phyloP scores from a whole-genome alignment of 37 sponge, comb jelly and placozoan species.

The Halichondria panicea region DNA sequence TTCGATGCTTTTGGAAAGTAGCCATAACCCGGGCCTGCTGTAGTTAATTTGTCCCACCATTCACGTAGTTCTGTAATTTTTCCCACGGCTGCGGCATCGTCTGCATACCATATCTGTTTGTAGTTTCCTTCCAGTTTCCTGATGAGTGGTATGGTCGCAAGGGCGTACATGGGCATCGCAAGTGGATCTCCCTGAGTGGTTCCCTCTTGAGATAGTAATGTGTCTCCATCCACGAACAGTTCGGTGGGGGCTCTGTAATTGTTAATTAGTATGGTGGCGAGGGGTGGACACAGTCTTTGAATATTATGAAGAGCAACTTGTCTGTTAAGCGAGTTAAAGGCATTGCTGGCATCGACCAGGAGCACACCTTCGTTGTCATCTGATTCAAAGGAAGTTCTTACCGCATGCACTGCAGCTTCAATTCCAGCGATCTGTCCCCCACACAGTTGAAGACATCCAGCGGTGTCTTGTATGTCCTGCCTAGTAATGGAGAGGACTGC shows the following conservation, averaged over 20 bases:
- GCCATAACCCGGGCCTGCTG: conserved; percentile 6
- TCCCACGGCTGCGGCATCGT: conserved; percentile 37
- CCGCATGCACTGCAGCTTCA: conserved; percentile 29
- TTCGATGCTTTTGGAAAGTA: conserved; percentile 19
- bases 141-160: conserved; percentile 20
- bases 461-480: conserved; percentile 17
- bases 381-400: neutral
- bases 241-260: conserved; percentile 26
- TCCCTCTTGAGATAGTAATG: conserved; percentile 24
- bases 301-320: conserved; percentile 24
- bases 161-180: conserved; percentile 35
- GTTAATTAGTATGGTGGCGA: conserved; percentile 26
- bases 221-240: conserved; percentile 38
- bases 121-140: neutral
- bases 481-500: conserved; percentile 10
- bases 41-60: conserved; percentile 36
- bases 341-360: conserved; percentile 24
- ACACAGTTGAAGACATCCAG: conserved; percentile 25
- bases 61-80: neutral
- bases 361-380: conserved; percentile 19
- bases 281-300: conserved; percentile 2
- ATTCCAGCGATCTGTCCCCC: conserved; percentile 29
- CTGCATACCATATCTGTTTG: conserved; percentile 43
- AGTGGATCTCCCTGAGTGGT: conserved; percentile 50
- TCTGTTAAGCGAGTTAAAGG: conserved; percentile 28